phyloP scores from a whole-genome alignment of 2,797 vertebrate genomes.

The Sebastes oblongus region DNA sequence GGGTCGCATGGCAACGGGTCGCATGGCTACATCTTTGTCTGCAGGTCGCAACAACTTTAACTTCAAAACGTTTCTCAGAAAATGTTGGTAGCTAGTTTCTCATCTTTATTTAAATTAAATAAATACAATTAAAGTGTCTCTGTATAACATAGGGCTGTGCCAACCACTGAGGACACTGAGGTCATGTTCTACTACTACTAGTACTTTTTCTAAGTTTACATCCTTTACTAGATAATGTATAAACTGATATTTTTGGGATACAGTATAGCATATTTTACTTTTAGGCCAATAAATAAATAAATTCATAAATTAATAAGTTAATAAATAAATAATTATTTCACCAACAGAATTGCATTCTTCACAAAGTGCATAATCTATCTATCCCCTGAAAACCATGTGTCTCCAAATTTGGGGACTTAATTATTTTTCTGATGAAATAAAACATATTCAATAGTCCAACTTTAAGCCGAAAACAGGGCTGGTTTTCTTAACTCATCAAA shows the following conservation, averaged over 20 bases:
- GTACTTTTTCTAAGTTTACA: too few species aligned
- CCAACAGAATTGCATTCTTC: too few species aligned
- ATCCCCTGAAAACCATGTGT: neutral
- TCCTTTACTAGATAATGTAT: neutral
- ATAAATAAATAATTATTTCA: too few species aligned
- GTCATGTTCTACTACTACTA: neutral
- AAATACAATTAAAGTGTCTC: too few species aligned
- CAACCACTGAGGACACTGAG: neutral
- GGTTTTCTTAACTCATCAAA: neutral
- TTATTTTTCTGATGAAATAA: neutral
- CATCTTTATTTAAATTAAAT: too few species aligned
- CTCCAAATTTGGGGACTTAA: neutral
- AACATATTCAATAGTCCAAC: neutral
- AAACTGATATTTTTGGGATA: neutral
- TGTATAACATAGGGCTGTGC: too few species aligned
- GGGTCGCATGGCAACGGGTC: slow-evolving; percentile 19
- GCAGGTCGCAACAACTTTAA: neutral
- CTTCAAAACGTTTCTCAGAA: neutral
- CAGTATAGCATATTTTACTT: neutral
- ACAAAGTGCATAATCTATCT: too few species aligned
- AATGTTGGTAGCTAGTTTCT: neutral
- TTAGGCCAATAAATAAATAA: neutral
- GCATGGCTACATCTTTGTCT: neutral
- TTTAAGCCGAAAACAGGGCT: neutral
- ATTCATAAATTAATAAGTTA: too few species aligned